Evolutionary conservation across 30 jellyfish, hydroid and myxozoan genomes (phyloP).

Genomic region (Pelagia noctiluca): DNA sequence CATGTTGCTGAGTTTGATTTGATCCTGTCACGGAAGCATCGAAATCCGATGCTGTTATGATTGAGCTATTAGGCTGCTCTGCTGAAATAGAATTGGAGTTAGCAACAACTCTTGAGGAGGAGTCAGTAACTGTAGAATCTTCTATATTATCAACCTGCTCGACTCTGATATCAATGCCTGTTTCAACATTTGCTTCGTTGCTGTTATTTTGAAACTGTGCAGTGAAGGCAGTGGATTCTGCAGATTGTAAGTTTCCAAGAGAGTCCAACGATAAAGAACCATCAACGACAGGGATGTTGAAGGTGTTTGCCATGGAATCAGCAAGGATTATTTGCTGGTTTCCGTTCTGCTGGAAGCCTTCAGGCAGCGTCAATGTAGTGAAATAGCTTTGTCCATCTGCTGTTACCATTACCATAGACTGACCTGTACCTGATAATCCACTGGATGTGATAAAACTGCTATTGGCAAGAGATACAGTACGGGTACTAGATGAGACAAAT

Average conservation of each 20-base stretch:
- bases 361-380: slow-evolving; percentile 53
- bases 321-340: slow-evolving; percentile 52
- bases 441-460: slow-evolving; percentile 52
- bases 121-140: slow-evolving; percentile 67
- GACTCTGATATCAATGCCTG: neutral
- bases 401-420: slow-evolving; percentile 68
- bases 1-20: slow-evolving; percentile 2
- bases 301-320: slow-evolving; percentile 28
- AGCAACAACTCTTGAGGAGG: slow-evolving; percentile 48
- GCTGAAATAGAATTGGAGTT: slow-evolving; percentile 45
- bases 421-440: slow-evolving; percentile 59
- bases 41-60: slow-evolving; percentile 15
- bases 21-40: slow-evolving; percentile 61
- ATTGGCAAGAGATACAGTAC: slow-evolving; percentile 41
- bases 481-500: slow-evolving; percentile 43
- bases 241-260: neutral
- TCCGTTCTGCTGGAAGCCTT: slow-evolving; percentile 25
- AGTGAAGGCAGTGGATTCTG: neutral
- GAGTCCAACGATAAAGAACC: slow-evolving; percentile 25
- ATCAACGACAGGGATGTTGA: slow-evolving; percentile 7
- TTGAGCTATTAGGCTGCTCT: neutral
- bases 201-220: neutral
- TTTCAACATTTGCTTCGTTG: slow-evolving; percentile 22
- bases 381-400: slow-evolving; percentile 68
- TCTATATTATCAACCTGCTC: slow-evolving; percentile 12